A percentile compares a stretch with the other conserved stretches of the same genome.
Evolutionary conservation across 2,113 vertebrate genomes (phyloP).

Genomic region (Tamias sibiricus): DNA sequence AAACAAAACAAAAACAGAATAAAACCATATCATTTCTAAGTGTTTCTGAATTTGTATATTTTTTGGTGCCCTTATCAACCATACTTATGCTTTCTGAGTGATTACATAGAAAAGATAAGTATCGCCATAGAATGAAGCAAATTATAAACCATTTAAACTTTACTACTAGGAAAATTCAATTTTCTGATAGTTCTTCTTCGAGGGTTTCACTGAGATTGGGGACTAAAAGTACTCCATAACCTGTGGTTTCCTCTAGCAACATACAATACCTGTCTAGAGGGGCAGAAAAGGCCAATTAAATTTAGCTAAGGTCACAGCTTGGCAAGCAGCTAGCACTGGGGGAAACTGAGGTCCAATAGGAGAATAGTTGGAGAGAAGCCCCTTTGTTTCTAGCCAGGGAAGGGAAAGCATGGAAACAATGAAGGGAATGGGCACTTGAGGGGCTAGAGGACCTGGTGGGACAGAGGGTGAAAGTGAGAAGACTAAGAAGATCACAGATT

Average conservation of each 20-base stretch:
- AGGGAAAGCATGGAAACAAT: not conserved
- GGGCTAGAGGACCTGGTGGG: not conserved
- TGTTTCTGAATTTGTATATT: constrained; percentile 32
- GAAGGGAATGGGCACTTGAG: too few relatives aligned
- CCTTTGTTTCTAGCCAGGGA: not conserved
- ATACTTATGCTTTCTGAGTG: constrained; percentile 43
- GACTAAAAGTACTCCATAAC: not conserved
- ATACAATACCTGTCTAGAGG: not conserved
- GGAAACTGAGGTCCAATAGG: not conserved
- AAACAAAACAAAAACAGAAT: not conserved
- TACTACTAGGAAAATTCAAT: constrained; percentile 4
- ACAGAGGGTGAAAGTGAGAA: not conserved
- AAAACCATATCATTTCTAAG: not conserved
- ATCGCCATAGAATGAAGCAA: constrained; percentile 26
- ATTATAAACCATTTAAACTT: not conserved
- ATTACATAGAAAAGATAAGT: not conserved
- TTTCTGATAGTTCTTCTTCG: constrained; percentile 15
- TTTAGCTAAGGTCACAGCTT: not conserved
- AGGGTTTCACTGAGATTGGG: not conserved
- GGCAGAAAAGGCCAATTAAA: not conserved
- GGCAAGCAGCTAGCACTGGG: not conserved
- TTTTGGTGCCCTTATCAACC: constrained; percentile 9
- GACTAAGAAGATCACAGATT: not conserved
- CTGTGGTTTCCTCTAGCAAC: not conserved
- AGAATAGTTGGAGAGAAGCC: not conserved